Base-by-base conservation (phyloP, 2,797 vertebrate genomes). In the Phataginus tricuspis region DNA sequence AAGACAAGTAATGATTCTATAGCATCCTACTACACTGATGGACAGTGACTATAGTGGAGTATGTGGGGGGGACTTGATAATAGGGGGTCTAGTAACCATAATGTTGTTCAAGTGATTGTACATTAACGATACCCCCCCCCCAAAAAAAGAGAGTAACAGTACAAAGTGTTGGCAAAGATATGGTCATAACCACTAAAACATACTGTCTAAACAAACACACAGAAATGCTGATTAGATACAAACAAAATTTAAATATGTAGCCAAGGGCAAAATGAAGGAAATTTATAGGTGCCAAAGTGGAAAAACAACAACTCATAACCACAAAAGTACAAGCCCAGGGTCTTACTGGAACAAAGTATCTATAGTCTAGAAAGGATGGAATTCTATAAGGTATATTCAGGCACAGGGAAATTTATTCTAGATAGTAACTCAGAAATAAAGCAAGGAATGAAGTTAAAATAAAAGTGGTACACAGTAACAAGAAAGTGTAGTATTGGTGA, bases 141-240 rank as follows among this genome's bases (percentile, higher is more conserved):
- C 37, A 37, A 37, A 37, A 37, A 37, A 37, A 37, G 37, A 37
- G 37, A 37, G 4, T 88, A 82, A 77, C 16, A 93, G 45, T 34
- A 88, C 23, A 83, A 79, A 93, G 5, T 91, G 12, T 37, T 69
- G 14, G 29, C 84, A 89, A 91, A 89, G n/a, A 89, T 86, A 42
- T 85, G 31, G 37, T 71, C 23, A 53, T 59, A 77, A 34, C n/a
- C 80, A 89, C 21, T 55, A 68, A 93, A 85, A 72, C 29, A 72
- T 11, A 83, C 29, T 72, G 66, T 15, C 51, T 61, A 86, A 79
- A 85, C 57, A 91, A 86, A 86, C 29, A 80, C 34, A 55, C 18
- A 91, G 31, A 93, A 86, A 83, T 83, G 53, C 18, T 94, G 27
- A 83, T 49, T 80, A 93, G 82, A 91, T 5, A 86, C 68, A 42